Conservation (phyloP, 2,888 invertebrate genomes). For the Ectemnius continuus region DNA sequence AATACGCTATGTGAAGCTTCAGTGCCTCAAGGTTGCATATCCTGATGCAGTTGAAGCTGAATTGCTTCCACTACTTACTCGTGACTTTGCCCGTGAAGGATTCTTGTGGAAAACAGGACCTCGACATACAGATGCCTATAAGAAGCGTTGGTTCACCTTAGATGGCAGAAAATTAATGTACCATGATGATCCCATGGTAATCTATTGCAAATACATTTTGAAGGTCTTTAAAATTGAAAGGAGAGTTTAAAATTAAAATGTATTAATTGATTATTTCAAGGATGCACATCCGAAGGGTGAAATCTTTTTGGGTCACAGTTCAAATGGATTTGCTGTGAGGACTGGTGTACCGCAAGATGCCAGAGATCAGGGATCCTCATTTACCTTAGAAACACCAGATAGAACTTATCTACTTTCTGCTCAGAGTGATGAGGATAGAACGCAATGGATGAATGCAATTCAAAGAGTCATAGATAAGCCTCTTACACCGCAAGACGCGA, state of each 20-base stretch:
- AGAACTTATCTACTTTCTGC: constrained; percentile 88
- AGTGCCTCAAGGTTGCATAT: constrained; percentile 90
- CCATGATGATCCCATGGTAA: constrained; percentile 88
- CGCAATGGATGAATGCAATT: constrained; percentile 89
- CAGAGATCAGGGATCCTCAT: constrained; percentile 88
- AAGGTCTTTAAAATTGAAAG: not conserved
- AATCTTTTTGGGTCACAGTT: constrained; percentile 89
- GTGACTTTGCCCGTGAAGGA: constrained; percentile 92
- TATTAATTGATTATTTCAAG: constrained; percentile 66
- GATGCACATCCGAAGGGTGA: constrained; percentile 95
- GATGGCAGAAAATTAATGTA: constrained; percentile 96
- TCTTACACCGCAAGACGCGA: constrained; percentile 88
- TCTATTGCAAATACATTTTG: not conserved
- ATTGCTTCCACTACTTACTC: constrained; percentile 85
- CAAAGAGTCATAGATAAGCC: constrained; percentile 87
- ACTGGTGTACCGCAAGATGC: constrained; percentile 84
- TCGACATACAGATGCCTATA: constrained; percentile 87
- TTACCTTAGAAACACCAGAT: constrained; percentile 90
- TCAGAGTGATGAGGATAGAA: constrained; percentile 86
- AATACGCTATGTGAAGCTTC: constrained; percentile 90
- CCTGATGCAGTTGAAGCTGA: constrained; percentile 87
- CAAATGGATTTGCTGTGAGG: constrained; percentile 87
- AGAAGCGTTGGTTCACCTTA: constrained; percentile 92
- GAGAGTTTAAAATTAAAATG: constrained; percentile 5
- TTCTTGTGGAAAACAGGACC: constrained; percentile 95